phyloP scores from a whole-genome alignment of 2,113 vertebrate genomes.

The Myrmecophaga tridactyla region DNA sequence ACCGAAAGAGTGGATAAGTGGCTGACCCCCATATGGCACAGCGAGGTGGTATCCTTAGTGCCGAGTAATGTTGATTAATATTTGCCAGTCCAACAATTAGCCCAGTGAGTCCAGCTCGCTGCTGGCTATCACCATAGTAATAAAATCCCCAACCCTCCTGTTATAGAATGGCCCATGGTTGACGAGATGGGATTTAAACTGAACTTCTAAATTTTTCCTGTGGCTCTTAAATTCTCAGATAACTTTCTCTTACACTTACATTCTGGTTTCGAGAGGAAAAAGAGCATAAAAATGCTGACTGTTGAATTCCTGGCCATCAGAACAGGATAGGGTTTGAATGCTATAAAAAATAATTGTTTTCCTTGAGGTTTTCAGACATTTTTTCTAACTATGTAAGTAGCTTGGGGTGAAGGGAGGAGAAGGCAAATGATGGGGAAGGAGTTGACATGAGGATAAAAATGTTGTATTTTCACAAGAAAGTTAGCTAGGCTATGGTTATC shows the following conservation, averaged over 20 bases:
- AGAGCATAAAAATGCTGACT: conserved; percentile 29
- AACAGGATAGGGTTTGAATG: conserved; percentile 37
- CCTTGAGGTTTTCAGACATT: conserved; percentile 1
- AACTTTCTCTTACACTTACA: neutral
- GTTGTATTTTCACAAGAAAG: neutral
- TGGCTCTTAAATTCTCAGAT: neutral
- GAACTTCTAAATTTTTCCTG: neutral
- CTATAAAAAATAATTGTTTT: conserved; percentile 35
- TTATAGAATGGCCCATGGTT: neutral
- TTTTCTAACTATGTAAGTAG: conserved; percentile 36
- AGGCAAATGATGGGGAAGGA: neutral
- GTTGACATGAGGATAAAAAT: neutral
- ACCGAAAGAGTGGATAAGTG: neutral
- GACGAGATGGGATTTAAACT: neutral
- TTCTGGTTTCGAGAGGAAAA: conserved; percentile 33
- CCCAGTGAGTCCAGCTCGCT: neutral
- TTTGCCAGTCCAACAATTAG: neutral
- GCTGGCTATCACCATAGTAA: neutral
- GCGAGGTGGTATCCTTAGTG: neutral
- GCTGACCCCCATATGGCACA: neutral
- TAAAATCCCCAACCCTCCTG: neutral
- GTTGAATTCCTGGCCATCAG: conserved; percentile 5
- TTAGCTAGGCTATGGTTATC: neutral
- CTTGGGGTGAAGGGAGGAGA: conserved; percentile 7
- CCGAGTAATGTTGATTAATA: neutral